Conservation (phyloP, 2,888 invertebrate genomes). For the Nebria salina region DNA sequence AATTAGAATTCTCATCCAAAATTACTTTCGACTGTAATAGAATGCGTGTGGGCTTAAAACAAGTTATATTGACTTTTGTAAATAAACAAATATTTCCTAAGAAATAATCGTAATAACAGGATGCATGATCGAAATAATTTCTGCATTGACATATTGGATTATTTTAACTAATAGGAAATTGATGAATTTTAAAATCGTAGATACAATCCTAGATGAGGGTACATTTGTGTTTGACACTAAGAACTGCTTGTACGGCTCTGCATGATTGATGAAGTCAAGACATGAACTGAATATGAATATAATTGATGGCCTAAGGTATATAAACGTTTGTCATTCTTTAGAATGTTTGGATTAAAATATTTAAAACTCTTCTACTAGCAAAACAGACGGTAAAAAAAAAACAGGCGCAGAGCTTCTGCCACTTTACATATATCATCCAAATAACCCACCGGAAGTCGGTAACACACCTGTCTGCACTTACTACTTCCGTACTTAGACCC, state of each 20-base stretch:
- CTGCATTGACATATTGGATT: background rate
- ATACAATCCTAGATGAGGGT: background rate
- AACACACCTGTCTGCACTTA: background rate
- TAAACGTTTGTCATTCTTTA: background rate
- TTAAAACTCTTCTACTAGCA: background rate
- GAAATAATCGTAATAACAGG: background rate
- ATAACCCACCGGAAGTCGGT: background rate
- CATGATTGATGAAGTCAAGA: background rate
- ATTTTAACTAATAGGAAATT: background rate
- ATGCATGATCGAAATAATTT: background rate
- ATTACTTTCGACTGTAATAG: slow-evolving; percentile 27
- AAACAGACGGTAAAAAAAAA: background rate
- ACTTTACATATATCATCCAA: background rate
- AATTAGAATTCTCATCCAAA: slow-evolving; percentile 37
- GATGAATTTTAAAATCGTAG: background rate
- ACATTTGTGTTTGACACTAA: background rate
- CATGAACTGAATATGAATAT: background rate
- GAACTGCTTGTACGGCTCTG: background rate
- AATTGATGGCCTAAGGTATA: background rate
- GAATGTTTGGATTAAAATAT: background rate
- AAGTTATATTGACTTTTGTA: background rate
- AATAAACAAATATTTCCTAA: background rate
- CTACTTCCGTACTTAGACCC: background rate
- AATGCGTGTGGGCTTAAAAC: slow-evolving; percentile 31
- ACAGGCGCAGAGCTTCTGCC: background rate